Base-by-base conservation (phyloP, 2,113 vertebrate species). In the Megalops atlanticus region DNA sequence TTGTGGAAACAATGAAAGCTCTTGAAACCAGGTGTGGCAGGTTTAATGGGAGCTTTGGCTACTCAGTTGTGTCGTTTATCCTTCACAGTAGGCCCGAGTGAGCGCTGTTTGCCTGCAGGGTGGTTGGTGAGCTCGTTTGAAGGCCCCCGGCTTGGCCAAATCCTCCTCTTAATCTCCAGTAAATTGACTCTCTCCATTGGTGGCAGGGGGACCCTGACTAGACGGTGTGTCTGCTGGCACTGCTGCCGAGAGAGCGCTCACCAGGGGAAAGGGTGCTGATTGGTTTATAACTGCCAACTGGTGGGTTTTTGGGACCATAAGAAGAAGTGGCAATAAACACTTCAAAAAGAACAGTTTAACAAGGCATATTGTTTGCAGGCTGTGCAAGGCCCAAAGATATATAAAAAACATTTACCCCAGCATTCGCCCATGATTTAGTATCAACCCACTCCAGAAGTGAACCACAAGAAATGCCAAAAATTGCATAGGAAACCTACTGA, bases 121-220 rank as follows among this genome's bases (percentile, higher is more conserved):
- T 41, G 15, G 27, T 15, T 78, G n/a, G 33, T 43, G 38, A 54
- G 58, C 64, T 15, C 31, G 38, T 78, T 68, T 69, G 77, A 78
- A 43, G 54, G 77, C 58, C 38, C 39, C n/a, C 39, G 39, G 77
- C 58, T 35, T 52, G 52, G 39, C 54, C 54, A 52, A 69, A 45
- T 70, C 58, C 77, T 70, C 31, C 7, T 18, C 27, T 41, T 78
- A 78, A 78, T 78, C 77, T 58, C 54, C 58, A 78, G 77, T 78
- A 78, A 78, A 78, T 70, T 78, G 77, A 69, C 58, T 69, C 58
- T 78, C 58, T 39, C 52, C 77, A 69, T 36, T 43, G 58, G 77
- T 78, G 64, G 39, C 77, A 43, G 39, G 52, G 64, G 58, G 38
- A 68, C 58, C 6, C 31, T 35, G 68, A 35, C 68, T 35, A 36